Base-by-base conservation (phyloP, 2,113 vertebrate genomes). In the Lepus europaeus region DNA sequence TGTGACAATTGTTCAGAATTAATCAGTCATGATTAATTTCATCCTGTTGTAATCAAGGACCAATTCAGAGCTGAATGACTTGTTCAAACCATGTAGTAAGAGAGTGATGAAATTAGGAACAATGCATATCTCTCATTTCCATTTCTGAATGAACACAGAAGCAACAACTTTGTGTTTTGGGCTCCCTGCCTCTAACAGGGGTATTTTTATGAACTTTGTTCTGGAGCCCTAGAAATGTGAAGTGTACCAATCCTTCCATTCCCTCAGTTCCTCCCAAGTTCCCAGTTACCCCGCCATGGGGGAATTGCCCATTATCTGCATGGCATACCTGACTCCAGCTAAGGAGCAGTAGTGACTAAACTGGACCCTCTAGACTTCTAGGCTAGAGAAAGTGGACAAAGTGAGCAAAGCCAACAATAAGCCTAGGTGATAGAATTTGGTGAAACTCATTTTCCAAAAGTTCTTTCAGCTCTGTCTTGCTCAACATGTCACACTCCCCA, bases 381-480 rank as follows among this genome's bases (percentile, higher is more conserved):
- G 79, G 61, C 39, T 64, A 94, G 63, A n/a, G 17, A 73, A 87
- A 87, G 49, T n/a, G 77, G 61, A 80, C n/a, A 53, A 59, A 91
- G 23, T 22, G 17, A 36, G 23, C 12, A 93, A 83, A 89, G 9
- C 14, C 56, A 82, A 45, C 29, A 16, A 45, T 4, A 92, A 39
- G 17, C 2, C 10, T 77, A 69, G 17, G 19, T 39, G 64, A 39
- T n/a, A 97, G 73, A 95, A 97, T 93, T 89, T 96, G 96, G 56
- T 12, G 88, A 89, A 97, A 95, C 63, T 98, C 98, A 61, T 66
- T 97, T 89, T 92, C 82, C 87, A 98, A 95, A 49, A 98, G 92
- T 72, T 96, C 94, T 89, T 97, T 98, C 91, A 98, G 92, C 86
- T 93, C 96, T 89, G 77, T 56, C 68, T 80, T 88, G 93, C 90